Conservation (phyloP, 1,140 invertebrate species). For the Dinothrombium tinctorium region DNA sequence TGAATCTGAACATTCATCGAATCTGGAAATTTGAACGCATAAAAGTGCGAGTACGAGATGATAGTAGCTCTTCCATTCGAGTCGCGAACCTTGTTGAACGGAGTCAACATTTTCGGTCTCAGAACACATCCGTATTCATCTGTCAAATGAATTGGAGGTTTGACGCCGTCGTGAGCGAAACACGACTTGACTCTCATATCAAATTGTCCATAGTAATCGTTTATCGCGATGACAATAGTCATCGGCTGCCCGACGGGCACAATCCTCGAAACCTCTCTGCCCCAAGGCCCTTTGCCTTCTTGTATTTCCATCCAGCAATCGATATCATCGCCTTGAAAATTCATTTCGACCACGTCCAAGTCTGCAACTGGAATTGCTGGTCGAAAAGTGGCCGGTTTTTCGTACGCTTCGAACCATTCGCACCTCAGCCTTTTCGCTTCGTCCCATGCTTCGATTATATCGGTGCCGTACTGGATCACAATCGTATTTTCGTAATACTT, state of each 20-base stretch:
- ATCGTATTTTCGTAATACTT: constrained; percentile 91
- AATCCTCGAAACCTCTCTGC: constrained; percentile 68
- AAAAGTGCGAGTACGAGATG: constrained; percentile 81
- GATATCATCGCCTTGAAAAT: constrained; percentile 53
- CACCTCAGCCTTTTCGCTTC: constrained; percentile 74
- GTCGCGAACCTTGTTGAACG: constrained; percentile 47
- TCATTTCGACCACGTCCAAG: constrained; percentile 70
- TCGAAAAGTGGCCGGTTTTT: constrained; percentile 55
- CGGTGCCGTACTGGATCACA: constrained; percentile 73
- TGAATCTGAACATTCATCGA: constrained; percentile 76
- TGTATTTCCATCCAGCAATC: constrained; percentile 95
- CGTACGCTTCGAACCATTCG: constrained; percentile 90
- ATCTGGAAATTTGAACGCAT: constrained; percentile 86
- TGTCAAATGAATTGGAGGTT: constrained; percentile 65
- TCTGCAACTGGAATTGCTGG: constrained; percentile 67
- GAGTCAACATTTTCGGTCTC: constrained; percentile 76
- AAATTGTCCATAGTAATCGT: constrained; percentile 79
- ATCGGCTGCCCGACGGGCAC: constrained; percentile 54
- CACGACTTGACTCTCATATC: constrained; percentile 88
- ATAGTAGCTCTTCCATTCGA: constrained; percentile 31
- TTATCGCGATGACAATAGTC: constrained; percentile 74
- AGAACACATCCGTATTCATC: constrained; percentile 77
- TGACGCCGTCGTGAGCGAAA: constrained; percentile 60
- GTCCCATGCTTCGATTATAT: constrained; percentile 79
- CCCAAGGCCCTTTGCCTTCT: constrained; percentile 81